phyloP scores from a whole-genome alignment of 1,140 invertebrate species.

The Aradophagus sp. region DNA sequence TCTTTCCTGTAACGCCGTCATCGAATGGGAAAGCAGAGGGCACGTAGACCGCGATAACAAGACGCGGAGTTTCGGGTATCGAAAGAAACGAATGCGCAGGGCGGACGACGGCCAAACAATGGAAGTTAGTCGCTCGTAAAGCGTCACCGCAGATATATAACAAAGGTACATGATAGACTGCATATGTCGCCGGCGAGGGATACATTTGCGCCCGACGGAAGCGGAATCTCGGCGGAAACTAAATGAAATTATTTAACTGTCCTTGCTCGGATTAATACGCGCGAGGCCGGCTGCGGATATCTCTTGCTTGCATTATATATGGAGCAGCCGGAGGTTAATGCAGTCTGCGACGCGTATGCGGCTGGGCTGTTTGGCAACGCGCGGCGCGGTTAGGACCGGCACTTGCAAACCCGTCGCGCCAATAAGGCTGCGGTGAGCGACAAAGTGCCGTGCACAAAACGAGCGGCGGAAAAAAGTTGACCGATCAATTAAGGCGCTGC shows the following conservation, averaged over 20 bases:
- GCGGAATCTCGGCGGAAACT: constrained; percentile 48
- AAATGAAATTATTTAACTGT: constrained; percentile 55
- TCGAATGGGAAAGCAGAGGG: no score
- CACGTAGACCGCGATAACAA: no score
- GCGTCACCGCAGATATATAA: constrained; percentile 46
- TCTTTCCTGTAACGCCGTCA: no score
- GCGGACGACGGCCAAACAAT: constrained; percentile 33
- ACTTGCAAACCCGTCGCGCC: constrained; percentile 26
- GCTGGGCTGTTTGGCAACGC: constrained; percentile 33
- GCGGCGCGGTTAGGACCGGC: constrained; percentile 18
- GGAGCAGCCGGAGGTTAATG: constrained; percentile 33
- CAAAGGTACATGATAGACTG: constrained; percentile 42
- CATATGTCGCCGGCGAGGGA: constrained; percentile 46
- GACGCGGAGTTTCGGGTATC: no score
- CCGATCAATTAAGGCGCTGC: no score
- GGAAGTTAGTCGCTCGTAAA: constrained; percentile 47
- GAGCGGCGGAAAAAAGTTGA: background rate
- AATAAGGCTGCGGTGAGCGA: constrained; percentile 33
- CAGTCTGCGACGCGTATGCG: constrained; percentile 28
- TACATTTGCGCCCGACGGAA: constrained; percentile 45
- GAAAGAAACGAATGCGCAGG: constrained; percentile 24
- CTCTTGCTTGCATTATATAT: constrained; percentile 46
- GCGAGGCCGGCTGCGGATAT: constrained; percentile 40
- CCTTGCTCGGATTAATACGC: constrained; percentile 50
- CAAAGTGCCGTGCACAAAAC: constrained; percentile 42